phyloP scores from a whole-genome alignment of 2,113 vertebrate genomes.

The Vulpes vulpes region DNA sequence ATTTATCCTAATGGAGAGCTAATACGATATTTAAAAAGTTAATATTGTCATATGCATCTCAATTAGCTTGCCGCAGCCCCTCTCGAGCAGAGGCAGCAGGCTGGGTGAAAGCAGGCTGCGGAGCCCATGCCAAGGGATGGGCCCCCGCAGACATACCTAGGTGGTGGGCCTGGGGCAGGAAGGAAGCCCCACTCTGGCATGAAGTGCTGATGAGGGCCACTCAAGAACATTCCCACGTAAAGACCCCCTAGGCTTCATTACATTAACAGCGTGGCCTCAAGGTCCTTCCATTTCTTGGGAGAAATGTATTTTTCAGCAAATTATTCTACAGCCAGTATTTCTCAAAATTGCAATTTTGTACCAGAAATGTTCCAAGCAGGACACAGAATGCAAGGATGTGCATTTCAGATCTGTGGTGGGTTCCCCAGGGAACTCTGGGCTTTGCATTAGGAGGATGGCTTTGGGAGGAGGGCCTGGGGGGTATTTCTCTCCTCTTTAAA shows the following conservation, averaged over 20 bases:
- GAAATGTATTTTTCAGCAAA: neutral
- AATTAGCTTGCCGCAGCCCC: neutral
- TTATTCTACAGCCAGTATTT: no score
- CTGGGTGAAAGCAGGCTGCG: no score
- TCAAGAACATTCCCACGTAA: accelerated
- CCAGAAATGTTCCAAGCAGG: neutral
- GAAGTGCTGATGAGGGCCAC: neutral
- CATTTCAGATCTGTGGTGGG: accelerated
- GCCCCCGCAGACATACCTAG: neutral
- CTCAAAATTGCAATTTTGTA: neutral
- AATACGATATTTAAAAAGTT: constrained; percentile 62
- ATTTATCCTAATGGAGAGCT: constrained; percentile 70
- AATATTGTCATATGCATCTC: constrained; percentile 63
- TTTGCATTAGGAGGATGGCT: neutral
- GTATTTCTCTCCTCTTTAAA: neutral
- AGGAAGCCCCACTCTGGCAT: neutral
- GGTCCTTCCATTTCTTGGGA: neutral
- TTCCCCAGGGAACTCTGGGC: neutral
- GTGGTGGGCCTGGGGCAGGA: accelerated
- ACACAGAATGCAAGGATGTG: accelerated
- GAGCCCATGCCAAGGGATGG: neutral
- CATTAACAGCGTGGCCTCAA: neutral
- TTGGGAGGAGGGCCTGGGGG: neutral
- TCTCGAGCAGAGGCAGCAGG: accelerated
- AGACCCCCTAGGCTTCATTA: neutral